Conservation (phyloP, 2,113 vertebrate genomes). For the Etheostoma cragini region DNA sequence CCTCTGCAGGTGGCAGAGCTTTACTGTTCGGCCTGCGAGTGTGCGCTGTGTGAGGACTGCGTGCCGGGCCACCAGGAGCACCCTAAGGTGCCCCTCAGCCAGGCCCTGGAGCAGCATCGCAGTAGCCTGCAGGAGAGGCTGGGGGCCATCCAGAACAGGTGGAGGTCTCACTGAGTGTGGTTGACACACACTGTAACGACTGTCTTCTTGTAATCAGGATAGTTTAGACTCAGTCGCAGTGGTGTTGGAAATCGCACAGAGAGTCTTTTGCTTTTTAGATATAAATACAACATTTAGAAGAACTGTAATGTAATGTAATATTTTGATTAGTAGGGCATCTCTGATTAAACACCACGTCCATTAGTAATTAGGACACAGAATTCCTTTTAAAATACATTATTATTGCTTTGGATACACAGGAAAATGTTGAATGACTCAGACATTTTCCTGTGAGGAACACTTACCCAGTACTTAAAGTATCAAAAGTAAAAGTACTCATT, state of each 20-base stretch:
- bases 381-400: background rate
- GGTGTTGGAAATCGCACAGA: background rate
- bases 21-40: constrained; percentile 91
- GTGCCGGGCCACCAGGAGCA: constrained; percentile 90
- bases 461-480: too few relatives aligned
- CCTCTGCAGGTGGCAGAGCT: constrained; percentile 89
- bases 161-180: background rate
- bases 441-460: background rate
- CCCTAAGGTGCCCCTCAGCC: constrained; percentile 86
- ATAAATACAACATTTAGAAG: background rate
- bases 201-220: background rate
- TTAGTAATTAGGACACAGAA: background rate
- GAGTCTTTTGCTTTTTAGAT: background rate
- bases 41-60: constrained; percentile 93
- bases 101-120: constrained; percentile 91
- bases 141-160: constrained; percentile 91
- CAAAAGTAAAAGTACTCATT: too few relatives aligned
- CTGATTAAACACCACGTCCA: background rate
- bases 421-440: background rate
- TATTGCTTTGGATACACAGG: background rate
- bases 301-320: background rate
- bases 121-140: constrained; percentile 88
- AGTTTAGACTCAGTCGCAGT: background rate
- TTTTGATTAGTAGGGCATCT: background rate
- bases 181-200: background rate